Base-by-base conservation (phyloP, 2,888 invertebrate genomes). In the Boloria euphrosyne region DNA sequence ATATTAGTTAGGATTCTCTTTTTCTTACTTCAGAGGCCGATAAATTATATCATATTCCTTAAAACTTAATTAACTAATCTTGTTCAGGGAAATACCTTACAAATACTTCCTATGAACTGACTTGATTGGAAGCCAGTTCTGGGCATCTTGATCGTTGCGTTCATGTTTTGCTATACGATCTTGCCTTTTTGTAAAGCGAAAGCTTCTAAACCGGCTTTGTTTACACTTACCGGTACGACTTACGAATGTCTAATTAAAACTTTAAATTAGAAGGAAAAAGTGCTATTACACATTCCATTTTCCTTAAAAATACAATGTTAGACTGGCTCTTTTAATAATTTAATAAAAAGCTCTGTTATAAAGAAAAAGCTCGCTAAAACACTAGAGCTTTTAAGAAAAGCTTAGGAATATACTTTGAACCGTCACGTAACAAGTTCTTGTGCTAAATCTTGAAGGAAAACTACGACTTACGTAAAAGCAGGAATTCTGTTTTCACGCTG, bases 351-450 rank as follows among this genome's bases (percentile, higher is more conserved):
- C n/a, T 10, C 46, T 16, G 17, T 18, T 5, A 51, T 44, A 51
- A 4, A 51, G 27, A n/a, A 16, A 47, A 38, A 27, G 5, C 31
- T 58, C 17, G 13, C 4, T 13, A 59, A 38, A 59, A 16, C 31
- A 55, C 18, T 49, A 59, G 27, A 31, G 60, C 38, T 55, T 64
- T 57, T 47, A 59, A 66, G 47, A 49, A 59, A 59, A 59, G 31
- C 59, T 59, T 49, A 59, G 22, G 13, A 47, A 58, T 31, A 27
- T 49, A 49, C 59, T 59, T 59, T 49, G 17, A 17, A 49, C 13
- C 31, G 59, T 49, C 59, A 49, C 59, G 47, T 59, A 49, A 59
- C 59, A 59, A 59, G 14, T 59, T 59, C 38, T 59, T 59, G 59
- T 49, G 31, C 31, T 16, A 16, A 59, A 58, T 27, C 49, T 59